Evolutionary conservation across 2,888 invertebrate species (phyloP), one percentile per base, ranked within the genome.

Genomic region (Drosophila testacea): DNA sequence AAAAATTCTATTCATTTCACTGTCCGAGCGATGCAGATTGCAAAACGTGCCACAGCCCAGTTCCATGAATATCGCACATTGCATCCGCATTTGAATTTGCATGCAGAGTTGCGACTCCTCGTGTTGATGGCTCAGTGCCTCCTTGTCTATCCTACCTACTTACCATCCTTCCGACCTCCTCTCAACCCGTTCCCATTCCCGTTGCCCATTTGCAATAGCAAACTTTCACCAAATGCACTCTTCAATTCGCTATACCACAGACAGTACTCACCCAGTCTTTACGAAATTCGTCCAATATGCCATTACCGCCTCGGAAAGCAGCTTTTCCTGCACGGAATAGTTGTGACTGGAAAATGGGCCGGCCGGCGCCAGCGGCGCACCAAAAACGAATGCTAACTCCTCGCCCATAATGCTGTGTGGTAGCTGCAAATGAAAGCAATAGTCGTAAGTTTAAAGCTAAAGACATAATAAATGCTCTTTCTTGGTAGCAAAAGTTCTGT

Each of bases 221-320:
- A 89, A 79, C 85, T 72, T 73, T 73, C 68, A 47, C 38, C 69
- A 75, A 87, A 74, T 88, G 80, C 88, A 89, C 72, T 80, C 73
- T 71, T 68, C 73, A 62, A 81, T 79, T 79, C 77, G 73, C 50
- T 66, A 41, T 46, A 57, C 60, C 41, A 36, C 46, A 44, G 65
- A 28, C 63, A 69, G 56, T 46, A 92, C 95, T 94, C 93, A 97
- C 98, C 98, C 98, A 62, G 96, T 95, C 92, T 96, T 96, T 3
- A 97, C 97, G 89, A 98, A 98, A 93, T 98, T 98, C 69, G 96
- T 95, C 96, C 97, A 97, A 92, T 96, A 95, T 77, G 96, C 95
- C 96, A 98, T 98, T 83, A 97, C 94, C 34, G 95, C 95, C 93
- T 97, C 97, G 52, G 97, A 96, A 67, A 98, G 94, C 51, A 96